These are phyloP conservation scores for Sesia apiformis DNA, from an alignment of 2,888 invertebrate species.

Conservation along the genomic window DNA sequence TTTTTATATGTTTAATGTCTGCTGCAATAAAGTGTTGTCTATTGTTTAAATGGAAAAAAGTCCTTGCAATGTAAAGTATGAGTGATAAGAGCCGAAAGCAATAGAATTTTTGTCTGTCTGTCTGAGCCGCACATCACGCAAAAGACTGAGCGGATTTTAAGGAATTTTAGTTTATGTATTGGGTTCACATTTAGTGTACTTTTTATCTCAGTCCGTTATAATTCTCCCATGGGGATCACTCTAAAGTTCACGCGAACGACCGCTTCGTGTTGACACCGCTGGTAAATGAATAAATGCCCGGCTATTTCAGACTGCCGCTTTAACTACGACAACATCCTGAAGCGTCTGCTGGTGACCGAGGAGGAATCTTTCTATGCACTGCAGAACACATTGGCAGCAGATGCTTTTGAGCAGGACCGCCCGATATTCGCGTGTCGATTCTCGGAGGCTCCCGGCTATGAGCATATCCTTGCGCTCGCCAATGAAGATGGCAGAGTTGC, in stretches of 20 bases:
- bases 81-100: too few relatives aligned
- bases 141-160: too few relatives aligned
- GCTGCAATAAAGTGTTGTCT: too few relatives aligned
- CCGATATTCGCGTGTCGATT: conserved; percentile 89
- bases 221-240: too few relatives aligned
- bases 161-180: too few relatives aligned
- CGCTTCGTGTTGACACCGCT: too few relatives aligned
- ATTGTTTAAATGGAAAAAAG: too few relatives aligned
- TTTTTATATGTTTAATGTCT: too few relatives aligned
- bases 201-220: not conserved
- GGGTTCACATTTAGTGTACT: not conserved
- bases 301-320: conserved; percentile 66
- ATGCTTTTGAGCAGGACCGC: conserved; percentile 76
- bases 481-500: conserved; percentile 89
- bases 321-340: conserved; percentile 78
- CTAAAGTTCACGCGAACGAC: too few relatives aligned
- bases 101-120: too few relatives aligned
- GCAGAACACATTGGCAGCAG: conserved; percentile 52
- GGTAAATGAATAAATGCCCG: not conserved
- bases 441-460: conserved; percentile 77
- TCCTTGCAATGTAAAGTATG: too few relatives aligned
- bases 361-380: conserved; percentile 80
- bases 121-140: too few relatives aligned
- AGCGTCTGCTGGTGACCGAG: conserved; percentile 76
- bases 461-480: conserved; percentile 85